phyloP scores from a whole-genome alignment of 1,140 invertebrate species.

The Euglossa dilemma region DNA sequence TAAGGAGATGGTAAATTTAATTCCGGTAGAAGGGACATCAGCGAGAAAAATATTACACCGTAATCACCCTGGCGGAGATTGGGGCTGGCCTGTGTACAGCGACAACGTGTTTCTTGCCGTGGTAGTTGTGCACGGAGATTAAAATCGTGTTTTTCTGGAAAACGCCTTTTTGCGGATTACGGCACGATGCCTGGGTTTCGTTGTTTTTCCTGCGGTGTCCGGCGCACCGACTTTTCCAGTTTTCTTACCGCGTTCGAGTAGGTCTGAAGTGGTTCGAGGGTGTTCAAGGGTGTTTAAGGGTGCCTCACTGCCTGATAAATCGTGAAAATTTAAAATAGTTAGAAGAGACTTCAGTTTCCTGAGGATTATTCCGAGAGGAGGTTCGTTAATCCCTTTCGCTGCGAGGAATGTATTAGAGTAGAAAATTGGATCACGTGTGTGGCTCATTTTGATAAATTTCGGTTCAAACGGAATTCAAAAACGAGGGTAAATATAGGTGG shows the following conservation, averaged over 20 bases:
- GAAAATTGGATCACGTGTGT: too few species aligned
- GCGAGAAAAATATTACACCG: not conserved
- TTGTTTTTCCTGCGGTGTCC: not conserved
- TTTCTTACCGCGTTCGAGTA: too few species aligned
- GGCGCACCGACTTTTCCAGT: too few species aligned
- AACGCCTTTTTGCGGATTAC: constrained; percentile 19
- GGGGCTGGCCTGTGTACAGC: not conserved
- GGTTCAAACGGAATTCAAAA: too few species aligned
- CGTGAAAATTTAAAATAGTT: not conserved
- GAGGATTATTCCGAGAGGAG: too few species aligned
- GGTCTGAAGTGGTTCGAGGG: not conserved
- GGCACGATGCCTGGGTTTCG: not conserved
- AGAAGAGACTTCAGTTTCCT: not conserved
- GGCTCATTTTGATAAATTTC: too few species aligned
- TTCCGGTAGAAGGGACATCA: not conserved
- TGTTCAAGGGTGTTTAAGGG: not conserved
- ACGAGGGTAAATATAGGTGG: too few species aligned
- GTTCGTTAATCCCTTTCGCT: not conserved
- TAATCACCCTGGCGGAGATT: constrained; percentile 7
- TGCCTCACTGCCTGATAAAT: not conserved
- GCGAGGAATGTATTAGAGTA: too few species aligned
- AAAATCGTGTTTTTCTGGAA: not conserved
- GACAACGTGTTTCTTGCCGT: constrained; percentile 1
- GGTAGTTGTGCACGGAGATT: not conserved
- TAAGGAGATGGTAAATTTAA: constrained; percentile 22